Evolutionary conservation across 2,113 vertebrate genomes (phyloP).

Genomic region (Camarhynchus parvulus): DNA sequence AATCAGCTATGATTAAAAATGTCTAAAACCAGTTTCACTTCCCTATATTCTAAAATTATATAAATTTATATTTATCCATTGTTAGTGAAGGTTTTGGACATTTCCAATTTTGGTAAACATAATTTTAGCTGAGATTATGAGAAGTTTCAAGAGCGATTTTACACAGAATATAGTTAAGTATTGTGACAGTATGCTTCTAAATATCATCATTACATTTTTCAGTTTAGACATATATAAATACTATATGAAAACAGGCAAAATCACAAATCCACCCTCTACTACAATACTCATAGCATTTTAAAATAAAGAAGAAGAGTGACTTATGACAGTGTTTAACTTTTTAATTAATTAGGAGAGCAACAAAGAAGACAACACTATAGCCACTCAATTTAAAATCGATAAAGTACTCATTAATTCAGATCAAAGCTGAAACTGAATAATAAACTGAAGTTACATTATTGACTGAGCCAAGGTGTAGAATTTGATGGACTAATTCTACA

Average conservation of each 20-base stretch:
- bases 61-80: background rate
- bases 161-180: background rate
- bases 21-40: background rate
- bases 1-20: background rate
- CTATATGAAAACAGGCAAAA: background rate
- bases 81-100: background rate
- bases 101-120: background rate
- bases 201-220: background rate
- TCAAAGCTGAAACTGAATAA: constrained; percentile 53
- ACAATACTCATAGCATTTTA: background rate
- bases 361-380: constrained; percentile 14
- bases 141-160: background rate
- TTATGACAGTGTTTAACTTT: constrained; percentile 40
- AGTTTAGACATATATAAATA: background rate
- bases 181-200: background rate
- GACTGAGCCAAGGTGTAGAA: background rate
- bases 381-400: constrained; percentile 58
- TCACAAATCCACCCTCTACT: background rate
- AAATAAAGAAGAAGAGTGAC: background rate
- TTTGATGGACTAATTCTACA: constrained; percentile 23
- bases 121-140: background rate
- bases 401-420: constrained; percentile 46
- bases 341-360: constrained; percentile 48
- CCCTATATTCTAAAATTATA: background rate
- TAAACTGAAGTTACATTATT: constrained; percentile 15